These are phyloP conservation scores for Pegea sp. DNA, from an alignment of 23 tunicate species.

Conservation along the genomic window DNA sequence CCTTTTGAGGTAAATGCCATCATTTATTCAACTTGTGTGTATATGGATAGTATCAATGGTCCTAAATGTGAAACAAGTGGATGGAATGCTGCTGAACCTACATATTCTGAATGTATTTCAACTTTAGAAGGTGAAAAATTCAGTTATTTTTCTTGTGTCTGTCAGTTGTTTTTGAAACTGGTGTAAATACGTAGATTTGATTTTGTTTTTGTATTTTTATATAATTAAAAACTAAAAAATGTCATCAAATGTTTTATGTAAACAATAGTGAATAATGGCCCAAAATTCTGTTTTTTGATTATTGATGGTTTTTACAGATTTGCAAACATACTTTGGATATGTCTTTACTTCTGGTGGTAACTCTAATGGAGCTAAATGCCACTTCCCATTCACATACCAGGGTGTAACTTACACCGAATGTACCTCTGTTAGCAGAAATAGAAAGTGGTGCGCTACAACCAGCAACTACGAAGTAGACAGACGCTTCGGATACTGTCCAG, in stretches of 20 bases:
- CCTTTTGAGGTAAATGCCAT: conserved; percentile 26
- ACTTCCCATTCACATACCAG: conserved; percentile 27
- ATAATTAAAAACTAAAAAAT: neutral
- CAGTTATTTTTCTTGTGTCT: too few relatives aligned
- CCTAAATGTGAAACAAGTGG: conserved; percentile 11
- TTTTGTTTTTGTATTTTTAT: neutral
- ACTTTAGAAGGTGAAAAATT: conserved; percentile 9
- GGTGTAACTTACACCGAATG: conserved; percentile 25
- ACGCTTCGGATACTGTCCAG: conserved; percentile 31
- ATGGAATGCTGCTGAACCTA: conserved; percentile 1
- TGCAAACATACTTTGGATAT: conserved; percentile 22
- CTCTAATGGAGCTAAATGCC: conserved; percentile 52
- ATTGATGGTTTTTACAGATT: conserved; percentile 4
- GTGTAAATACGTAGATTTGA: too few relatives aligned
- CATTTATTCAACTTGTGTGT: conserved; percentile 29
- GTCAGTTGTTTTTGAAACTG: too few relatives aligned
- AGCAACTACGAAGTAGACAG: conserved; percentile 26
- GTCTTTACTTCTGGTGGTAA: conserved; percentile 39
- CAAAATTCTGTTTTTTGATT: neutral
- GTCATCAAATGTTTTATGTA: neutral
- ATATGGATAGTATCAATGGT: neutral
- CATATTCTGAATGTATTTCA: conserved; percentile 3
- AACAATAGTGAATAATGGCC: neutral
- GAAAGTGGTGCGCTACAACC: conserved; percentile 55
- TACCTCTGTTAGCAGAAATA: conserved; percentile 7